Evolutionary conservation across 1,140 invertebrate species (phyloP).

Genomic region (Zaprionus inermis): DNA sequence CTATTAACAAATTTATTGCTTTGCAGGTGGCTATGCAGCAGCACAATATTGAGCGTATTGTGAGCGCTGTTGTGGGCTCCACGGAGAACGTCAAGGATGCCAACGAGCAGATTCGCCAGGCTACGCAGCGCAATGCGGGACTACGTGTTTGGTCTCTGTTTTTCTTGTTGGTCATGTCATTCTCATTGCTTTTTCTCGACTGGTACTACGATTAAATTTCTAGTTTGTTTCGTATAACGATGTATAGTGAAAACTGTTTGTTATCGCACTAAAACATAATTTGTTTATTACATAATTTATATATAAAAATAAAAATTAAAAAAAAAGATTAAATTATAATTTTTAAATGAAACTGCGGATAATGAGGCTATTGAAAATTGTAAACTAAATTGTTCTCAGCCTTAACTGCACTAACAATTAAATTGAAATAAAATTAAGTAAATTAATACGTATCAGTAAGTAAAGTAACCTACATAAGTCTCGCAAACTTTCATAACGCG

Average conservation of each 20-base stretch:
- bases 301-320: constrained; percentile 21
- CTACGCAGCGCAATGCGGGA: constrained; percentile 98
- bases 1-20: not conserved
- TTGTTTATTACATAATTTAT: constrained; percentile 48
- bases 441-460: not conserved
- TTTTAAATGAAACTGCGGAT: not conserved
- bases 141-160: constrained; percentile 97
- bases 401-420: constrained; percentile 12
- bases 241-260: constrained; percentile 39
- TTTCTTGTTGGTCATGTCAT: constrained; percentile 97
- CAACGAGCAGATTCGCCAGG: constrained; percentile 98
- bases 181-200: constrained; percentile 97
- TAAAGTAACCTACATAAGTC: not conserved
- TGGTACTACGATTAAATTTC: constrained; percentile 97
- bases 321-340: constrained; percentile 16
- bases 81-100: constrained; percentile 98
- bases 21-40: constrained; percentile 92
- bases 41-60: constrained; percentile 95
- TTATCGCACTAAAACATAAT: constrained; percentile 41
- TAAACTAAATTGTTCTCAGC: constrained; percentile 10
- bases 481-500: not conserved
- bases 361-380: not conserved
- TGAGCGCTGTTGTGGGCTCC: constrained; percentile 93
- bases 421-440: not conserved
- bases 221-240: constrained; percentile 14